Conservation (phyloP, 2,113 vertebrate genomes). For the Dryoscopus gambensis region DNA sequence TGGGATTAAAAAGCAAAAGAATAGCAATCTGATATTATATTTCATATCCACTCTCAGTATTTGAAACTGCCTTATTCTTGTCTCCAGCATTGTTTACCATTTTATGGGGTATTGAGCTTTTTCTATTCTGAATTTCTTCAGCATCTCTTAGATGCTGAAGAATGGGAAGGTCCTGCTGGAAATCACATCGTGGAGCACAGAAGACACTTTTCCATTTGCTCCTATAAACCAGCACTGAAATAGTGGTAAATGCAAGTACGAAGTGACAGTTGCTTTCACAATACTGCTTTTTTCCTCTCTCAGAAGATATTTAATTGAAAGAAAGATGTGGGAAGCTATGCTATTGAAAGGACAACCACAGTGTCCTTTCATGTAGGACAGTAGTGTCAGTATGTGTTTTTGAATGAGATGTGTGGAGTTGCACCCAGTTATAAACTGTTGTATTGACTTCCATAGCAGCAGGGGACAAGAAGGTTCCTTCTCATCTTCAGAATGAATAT, state of each 20-base stretch:
- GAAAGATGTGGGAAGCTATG: background rate
- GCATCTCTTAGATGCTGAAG: background rate
- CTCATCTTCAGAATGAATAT: background rate
- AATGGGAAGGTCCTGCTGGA: background rate
- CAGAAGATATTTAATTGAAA: background rate
- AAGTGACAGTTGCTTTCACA: background rate
- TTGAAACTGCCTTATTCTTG: background rate
- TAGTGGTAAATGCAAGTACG: background rate
- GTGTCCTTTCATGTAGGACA: background rate
- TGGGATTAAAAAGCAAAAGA: background rate
- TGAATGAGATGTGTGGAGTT: background rate
- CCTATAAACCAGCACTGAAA: accelerated
- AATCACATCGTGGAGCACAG: background rate
- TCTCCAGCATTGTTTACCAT: background rate
- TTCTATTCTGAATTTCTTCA: background rate
- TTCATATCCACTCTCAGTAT: background rate
- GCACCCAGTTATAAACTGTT: background rate
- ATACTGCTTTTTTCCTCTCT: background rate
- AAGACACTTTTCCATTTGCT: background rate
- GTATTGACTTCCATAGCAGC: background rate
- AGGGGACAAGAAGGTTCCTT: background rate
- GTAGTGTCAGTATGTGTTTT: background rate
- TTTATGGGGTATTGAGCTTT: background rate
- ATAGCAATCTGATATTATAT: background rate
- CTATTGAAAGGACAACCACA: background rate